phyloP scores from a whole-genome alignment of 2,888 invertebrate species.

The Meandrusa payeni region DNA sequence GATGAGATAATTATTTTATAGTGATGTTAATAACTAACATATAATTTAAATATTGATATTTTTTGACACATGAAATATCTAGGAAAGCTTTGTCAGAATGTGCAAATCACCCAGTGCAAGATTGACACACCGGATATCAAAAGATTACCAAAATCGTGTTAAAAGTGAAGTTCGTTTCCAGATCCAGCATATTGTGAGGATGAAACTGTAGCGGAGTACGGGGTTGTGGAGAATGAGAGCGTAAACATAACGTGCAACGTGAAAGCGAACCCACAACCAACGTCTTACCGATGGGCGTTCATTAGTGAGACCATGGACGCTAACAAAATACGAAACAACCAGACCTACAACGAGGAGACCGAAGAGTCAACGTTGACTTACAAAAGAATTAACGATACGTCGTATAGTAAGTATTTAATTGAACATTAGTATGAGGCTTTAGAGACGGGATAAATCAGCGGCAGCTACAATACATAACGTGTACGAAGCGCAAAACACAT shows the following conservation, averaged over 20 bases:
- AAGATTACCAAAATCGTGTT: too few relatives aligned
- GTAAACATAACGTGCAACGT: slow-evolving; percentile 64
- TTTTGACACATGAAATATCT: too few relatives aligned
- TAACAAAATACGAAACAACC: slow-evolving; percentile 37
- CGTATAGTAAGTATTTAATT: slow-evolving; percentile 48
- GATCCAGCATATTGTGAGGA: slow-evolving; percentile 64
- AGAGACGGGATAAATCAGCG: too few relatives aligned
- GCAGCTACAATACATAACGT: too few relatives aligned
- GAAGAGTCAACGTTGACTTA: slow-evolving; percentile 47
- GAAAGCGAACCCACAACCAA: slow-evolving; percentile 52
- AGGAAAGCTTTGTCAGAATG: too few relatives aligned
- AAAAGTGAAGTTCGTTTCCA: slow-evolving; percentile 34
- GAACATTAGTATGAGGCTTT: too few relatives aligned
- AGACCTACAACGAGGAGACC: slow-evolving; percentile 46
- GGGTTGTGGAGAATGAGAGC: slow-evolving; percentile 54
- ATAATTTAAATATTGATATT: too few relatives aligned
- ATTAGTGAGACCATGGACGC: slow-evolving; percentile 49
- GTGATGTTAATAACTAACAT: too few relatives aligned
- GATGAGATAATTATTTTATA: too few relatives aligned
- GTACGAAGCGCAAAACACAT: too few relatives aligned
- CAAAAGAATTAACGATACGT: slow-evolving; percentile 53
- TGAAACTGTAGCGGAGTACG: slow-evolving; percentile 50
- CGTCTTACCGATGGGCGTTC: slow-evolving; percentile 57
- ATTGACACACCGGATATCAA: too few relatives aligned
- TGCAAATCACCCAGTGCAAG: too few relatives aligned